Conservation (phyloP, 2,797 vertebrate species). For the Macrochelys suwanniensis region DNA sequence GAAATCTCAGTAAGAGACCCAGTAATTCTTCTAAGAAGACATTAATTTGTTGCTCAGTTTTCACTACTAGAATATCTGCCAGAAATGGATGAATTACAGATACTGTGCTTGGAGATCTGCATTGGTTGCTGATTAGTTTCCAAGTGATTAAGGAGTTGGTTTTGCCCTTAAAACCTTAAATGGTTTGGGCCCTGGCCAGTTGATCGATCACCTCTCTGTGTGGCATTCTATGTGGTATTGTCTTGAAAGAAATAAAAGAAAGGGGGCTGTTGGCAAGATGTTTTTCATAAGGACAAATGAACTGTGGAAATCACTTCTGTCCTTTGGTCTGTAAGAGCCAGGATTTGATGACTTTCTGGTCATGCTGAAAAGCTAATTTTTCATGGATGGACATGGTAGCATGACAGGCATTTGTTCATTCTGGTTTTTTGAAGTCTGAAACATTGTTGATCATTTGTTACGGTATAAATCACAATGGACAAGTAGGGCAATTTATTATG, state of each 20-base stretch:
- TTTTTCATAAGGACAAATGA: not conserved
- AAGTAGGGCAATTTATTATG: not conserved
- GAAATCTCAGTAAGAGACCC: not conserved
- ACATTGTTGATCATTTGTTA: not conserved
- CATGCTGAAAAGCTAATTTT: no score
- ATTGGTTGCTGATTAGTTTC: not conserved
- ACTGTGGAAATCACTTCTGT: not conserved
- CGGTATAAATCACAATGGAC: not conserved
- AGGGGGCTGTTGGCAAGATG: not conserved
- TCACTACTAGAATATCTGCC: not conserved
- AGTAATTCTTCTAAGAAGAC: not conserved
- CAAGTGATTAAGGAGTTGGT: not conserved
- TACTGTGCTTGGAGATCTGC: not conserved
- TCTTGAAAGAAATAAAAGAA: not conserved
- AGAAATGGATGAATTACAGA: not conserved
- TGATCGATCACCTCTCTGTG: not conserved
- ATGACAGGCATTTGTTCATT: not conserved
- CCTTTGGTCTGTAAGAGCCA: not conserved
- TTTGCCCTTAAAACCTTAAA: not conserved
- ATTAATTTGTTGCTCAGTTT: not conserved
- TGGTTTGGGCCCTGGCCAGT: not conserved
- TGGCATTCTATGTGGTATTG: not conserved
- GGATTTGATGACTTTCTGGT: no score
- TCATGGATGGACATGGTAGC: no score
- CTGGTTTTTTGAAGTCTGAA: not conserved